These are phyloP conservation scores for Nomia melanderi DNA, from an alignment of 1,140 invertebrate genomes.

Conservation along the genomic window DNA sequence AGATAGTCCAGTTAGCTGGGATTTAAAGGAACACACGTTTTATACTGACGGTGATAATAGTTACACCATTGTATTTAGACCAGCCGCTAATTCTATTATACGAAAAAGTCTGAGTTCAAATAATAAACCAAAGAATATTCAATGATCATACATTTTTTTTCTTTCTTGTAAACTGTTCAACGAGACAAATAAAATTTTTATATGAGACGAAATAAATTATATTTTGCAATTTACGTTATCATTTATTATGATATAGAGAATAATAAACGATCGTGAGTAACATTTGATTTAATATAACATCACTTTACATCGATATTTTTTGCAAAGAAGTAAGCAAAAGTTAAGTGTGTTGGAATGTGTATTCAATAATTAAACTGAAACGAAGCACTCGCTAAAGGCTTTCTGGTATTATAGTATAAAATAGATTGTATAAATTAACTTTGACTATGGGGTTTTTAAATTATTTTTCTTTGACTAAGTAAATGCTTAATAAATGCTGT, in stretches of 20 bases:
- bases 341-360: conserved; percentile 12
- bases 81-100: conserved; percentile 70
- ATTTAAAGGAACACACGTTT: conserved; percentile 79
- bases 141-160: conserved; percentile 32
- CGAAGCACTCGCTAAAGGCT: neutral
- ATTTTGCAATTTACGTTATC: conserved; percentile 32
- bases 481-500: conserved; percentile 12
- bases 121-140: conserved; percentile 51
- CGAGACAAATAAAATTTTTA: conserved; percentile 8
- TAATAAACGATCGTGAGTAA: conserved; percentile 36
- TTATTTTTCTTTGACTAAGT: neutral
- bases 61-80: conserved; percentile 78
- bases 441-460: conserved; percentile 5
- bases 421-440: conserved; percentile 24
- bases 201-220: conserved; percentile 14
- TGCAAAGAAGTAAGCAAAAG: conserved; percentile 10
- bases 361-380: neutral
- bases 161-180: neutral
- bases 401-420: conserved; percentile 16
- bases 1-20: conserved; percentile 80
- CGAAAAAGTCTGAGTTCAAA: conserved; percentile 73
- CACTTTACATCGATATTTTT: neutral
- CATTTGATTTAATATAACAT: conserved; percentile 23
- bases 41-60: conserved; percentile 81
- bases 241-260: conserved; percentile 44